Evolutionary conservation across 2,797 vertebrate species (phyloP).

Genomic region (Neopelma chrysocephalum): DNA sequence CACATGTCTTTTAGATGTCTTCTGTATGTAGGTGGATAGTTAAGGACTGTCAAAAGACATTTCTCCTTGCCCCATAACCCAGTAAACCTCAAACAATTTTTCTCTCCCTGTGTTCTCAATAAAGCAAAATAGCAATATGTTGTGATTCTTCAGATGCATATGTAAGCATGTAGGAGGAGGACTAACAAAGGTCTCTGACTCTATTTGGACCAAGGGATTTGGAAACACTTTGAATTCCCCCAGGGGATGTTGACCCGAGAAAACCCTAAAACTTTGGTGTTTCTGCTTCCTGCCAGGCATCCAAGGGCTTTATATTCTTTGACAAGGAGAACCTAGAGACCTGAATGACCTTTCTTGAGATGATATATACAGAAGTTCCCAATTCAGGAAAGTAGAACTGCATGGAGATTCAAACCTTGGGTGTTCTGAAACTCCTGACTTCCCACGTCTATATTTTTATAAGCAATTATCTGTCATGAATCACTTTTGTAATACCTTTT

Average conservation of each 20-base stretch:
- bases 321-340: neutral
- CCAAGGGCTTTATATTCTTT: neutral
- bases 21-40: neutral
- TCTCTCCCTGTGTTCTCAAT: neutral
- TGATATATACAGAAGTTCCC: neutral
- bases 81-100: neutral
- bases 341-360: neutral
- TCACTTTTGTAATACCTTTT: neutral
- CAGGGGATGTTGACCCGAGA: neutral
- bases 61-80: neutral
- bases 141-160: neutral
- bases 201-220: neutral
- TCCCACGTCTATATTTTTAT: neutral
- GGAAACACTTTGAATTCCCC: neutral
- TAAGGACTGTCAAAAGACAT: neutral
- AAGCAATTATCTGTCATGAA: neutral
- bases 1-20: neutral
- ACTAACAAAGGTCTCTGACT: neutral
- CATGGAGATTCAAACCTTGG: neutral
- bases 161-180: neutral
- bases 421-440: neutral
- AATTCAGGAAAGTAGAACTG: neutral
- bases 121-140: neutral
- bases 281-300: neutral
- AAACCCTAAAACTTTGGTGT: neutral